Conservation (phyloP, 2,888 invertebrate species). For the Noctua janthina region DNA sequence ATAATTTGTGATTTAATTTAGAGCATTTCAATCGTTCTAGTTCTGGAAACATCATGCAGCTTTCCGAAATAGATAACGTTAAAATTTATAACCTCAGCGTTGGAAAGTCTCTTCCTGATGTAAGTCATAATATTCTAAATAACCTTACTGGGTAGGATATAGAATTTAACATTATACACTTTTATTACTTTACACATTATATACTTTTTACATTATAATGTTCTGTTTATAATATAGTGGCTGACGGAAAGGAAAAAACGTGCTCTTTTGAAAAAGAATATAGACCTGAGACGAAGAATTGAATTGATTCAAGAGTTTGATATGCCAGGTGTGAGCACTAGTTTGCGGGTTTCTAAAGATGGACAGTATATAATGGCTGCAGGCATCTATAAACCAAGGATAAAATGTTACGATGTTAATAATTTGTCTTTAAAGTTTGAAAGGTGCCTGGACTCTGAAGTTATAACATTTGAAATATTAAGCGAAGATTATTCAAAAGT, state of each 20-base stretch:
- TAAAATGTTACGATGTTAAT: constrained; percentile 98
- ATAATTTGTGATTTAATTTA: neutral
- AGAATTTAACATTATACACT: neutral
- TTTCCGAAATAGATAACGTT: constrained; percentile 97
- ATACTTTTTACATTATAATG: too few relatives aligned
- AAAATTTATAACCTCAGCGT: constrained; percentile 99
- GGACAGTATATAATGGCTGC: constrained; percentile 97
- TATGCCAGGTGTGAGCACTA: constrained; percentile 98
- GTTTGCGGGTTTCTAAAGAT: constrained; percentile 96
- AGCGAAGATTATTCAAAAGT: constrained; percentile 99
- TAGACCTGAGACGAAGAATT: constrained; percentile 96
- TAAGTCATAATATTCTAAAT: constrained; percentile 86
- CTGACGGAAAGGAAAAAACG: constrained; percentile 95
- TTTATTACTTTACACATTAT: too few relatives aligned
- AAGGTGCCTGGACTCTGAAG: constrained; percentile 98
- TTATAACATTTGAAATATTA: constrained; percentile 97
- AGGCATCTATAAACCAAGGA: constrained; percentile 98
- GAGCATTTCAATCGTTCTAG: neutral
- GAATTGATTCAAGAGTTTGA: constrained; percentile 99
- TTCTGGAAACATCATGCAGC: constrained; percentile 92
- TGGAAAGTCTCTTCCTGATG: constrained; percentile 99
- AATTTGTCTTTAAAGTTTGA: constrained; percentile 99
- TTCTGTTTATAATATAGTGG: constrained; percentile 91
- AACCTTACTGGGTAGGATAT: constrained; percentile 24
- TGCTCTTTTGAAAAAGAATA: constrained; percentile 95